Percentiles rank a stretch among this genome's conserved stretches.
These are phyloP conservation scores for Sclerodermus sp. DNA, from an alignment of 2,888 invertebrate species.

Conservation along the genomic window DNA sequence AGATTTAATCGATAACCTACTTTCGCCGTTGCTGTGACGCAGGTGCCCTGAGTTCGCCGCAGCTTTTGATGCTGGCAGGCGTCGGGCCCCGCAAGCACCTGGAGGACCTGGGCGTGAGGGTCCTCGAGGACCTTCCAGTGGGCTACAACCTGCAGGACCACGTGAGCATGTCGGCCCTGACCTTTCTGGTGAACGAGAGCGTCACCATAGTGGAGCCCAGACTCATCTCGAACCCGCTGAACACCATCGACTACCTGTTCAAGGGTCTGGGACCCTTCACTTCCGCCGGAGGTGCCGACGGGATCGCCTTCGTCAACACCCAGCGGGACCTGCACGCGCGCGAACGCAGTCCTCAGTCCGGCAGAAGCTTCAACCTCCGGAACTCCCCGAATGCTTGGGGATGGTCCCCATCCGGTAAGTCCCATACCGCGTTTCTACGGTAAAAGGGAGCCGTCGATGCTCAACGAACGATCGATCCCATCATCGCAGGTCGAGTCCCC, in stretches of 20 bases:
- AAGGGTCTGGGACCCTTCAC: conserved; percentile 73
- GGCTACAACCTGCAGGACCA: conserved; percentile 85
- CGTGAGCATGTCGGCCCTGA: conserved; percentile 71
- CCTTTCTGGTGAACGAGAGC: conserved; percentile 72
- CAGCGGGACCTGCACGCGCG: conserved; percentile 50
- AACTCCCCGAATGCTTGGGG: no score
- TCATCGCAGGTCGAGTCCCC: not conserved
- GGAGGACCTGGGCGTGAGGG: conserved; percentile 62
- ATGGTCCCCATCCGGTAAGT: no score
- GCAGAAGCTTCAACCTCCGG: no score
- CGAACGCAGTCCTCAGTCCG: no score
- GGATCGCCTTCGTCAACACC: conserved; percentile 74
- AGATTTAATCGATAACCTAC: no score
- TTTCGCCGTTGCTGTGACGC: conserved; percentile 50
- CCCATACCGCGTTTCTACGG: no score
- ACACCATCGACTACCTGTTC: conserved; percentile 66
- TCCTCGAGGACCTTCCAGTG: conserved; percentile 71
- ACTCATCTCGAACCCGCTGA: conserved; percentile 59
- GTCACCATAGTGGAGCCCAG: conserved; percentile 68
- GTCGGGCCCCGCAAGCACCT: conserved; percentile 72
- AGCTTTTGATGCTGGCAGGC: conserved; percentile 83
- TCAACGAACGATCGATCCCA: no score
- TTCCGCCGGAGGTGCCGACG: conserved; percentile 77
- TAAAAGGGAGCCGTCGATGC: no score
- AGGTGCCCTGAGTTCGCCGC: conserved; percentile 83